Base-by-base conservation (phyloP, 2,797 vertebrate genomes). In the Muscicapa comitata region DNA sequence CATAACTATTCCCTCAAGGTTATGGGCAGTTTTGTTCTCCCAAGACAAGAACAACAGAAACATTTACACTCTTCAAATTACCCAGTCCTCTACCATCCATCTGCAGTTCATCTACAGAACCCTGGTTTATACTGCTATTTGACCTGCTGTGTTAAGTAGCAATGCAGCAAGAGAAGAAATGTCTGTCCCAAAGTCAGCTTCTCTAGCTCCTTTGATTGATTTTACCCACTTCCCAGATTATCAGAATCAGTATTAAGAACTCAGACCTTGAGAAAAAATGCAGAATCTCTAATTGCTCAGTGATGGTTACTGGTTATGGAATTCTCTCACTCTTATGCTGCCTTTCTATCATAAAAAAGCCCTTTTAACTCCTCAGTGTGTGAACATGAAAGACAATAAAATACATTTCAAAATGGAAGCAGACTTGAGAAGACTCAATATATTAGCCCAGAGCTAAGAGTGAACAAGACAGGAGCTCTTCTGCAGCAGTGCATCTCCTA, bases 41-140 rank as follows among this genome's bases (percentile, higher is more conserved):
- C 58, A 58, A 88, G 86, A 83, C 61, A 90, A 93, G 75, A 92
- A 95, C 8, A 55, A 62, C 24, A 90, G 54, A 55, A 95, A 61
- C 71, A 51, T 91, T 93, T 94, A 88, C 80, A 83, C 79, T 82
- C 24, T 93, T 93, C 51, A 88, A 79, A 79, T 89, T 97, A 93
- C 70, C 65, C 48, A 61, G 61, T 83, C 33, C 93, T 81, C 80
- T 93, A 70, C 78, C 74, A 92, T 94, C 68, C 67, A 35, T 51
- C 53, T 70, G 63, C 45, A 85, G 59, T 55, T 51, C 77, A 25
- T 17, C 24, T 20, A 38, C 50, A 87, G 25, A 86, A 10, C 29
- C 58, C 15, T n/a, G 28, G 16, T 42, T 76, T 67, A 15, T 13
- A 20, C 18, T 51, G 31, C 50, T 83, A 29, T 76, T 75, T 77